Percentiles rank a stretch among this genome's conserved stretches.
Evolutionary conservation across 2,797 vertebrate species (phyloP).

Genomic region (Aselliscus stoliczkanus): DNA sequence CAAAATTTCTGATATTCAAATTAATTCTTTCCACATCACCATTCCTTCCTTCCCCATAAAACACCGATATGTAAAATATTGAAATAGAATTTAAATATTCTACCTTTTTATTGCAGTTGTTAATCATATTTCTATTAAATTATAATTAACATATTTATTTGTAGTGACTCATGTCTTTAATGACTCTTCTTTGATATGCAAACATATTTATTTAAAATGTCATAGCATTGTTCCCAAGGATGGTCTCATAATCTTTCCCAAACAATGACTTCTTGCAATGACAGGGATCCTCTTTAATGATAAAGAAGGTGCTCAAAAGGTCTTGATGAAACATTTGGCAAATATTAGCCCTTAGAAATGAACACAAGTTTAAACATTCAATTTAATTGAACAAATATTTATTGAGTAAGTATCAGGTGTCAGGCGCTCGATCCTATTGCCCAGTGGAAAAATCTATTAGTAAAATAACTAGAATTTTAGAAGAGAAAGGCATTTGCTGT

Average conservation of each 20-base stretch:
- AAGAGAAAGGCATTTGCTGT: background rate
- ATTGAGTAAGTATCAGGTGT: conserved; percentile 29
- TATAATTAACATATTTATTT: background rate
- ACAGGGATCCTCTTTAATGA: background rate
- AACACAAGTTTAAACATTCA: conserved; percentile 56
- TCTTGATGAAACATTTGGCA: conserved; percentile 37
- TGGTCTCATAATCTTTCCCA: background rate
- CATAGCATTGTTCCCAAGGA: background rate
- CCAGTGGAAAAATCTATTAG: conserved; percentile 47
- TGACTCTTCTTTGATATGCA: background rate
- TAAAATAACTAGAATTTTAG: conserved; percentile 55
- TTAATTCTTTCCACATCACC: background rate
- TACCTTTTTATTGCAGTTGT: background rate
- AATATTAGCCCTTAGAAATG: conserved; percentile 57
- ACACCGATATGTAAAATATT: background rate
- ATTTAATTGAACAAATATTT: conserved; percentile 68
- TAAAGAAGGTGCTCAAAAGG: background rate
- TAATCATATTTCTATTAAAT: background rate
- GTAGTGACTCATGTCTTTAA: background rate
- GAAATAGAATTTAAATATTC: background rate
- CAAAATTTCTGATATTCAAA: background rate
- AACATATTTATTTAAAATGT: conserved; percentile 1
- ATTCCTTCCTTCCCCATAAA: background rate
- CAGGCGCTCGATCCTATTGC: conserved; percentile 42
- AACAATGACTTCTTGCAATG: background rate